Evolutionary conservation across 2,797 vertebrate genomes (phyloP).

Genomic region (Benthosema pterotum): DNA sequence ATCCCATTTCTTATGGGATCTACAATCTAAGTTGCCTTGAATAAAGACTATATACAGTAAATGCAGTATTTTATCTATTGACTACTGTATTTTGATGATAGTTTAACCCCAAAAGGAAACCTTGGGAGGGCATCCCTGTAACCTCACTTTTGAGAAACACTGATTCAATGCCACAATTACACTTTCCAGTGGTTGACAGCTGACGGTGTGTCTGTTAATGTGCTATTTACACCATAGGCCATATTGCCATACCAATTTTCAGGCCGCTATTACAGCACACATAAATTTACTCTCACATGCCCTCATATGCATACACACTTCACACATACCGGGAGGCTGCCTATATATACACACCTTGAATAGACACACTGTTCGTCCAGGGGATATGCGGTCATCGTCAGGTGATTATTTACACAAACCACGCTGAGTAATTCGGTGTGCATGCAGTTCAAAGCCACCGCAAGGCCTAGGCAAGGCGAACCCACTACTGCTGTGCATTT

Average conservation of each 20-base stretch:
- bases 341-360: too few species aligned
- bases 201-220: slow-evolving; percentile 42
- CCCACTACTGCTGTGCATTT: slow-evolving; percentile 33
- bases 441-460: slow-evolving; percentile 44
- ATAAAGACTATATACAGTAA: too few species aligned
- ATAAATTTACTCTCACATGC: neutral
- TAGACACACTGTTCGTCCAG: slow-evolving; percentile 23
- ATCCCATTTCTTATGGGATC: too few species aligned
- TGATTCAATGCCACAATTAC: slow-evolving; percentile 26
- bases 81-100: too few species aligned
- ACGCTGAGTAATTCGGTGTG: slow-evolving; percentile 33
- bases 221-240: slow-evolving; percentile 25
- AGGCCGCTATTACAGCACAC: neutral
- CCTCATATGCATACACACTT: slow-evolving; percentile 1
- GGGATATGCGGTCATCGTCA: neutral
- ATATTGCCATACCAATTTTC: slow-evolving; percentile 2
- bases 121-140: too few species aligned
- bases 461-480: slow-evolving; percentile 23
- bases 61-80: too few species aligned
- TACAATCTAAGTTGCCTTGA: too few species aligned
- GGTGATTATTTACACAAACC: slow-evolving; percentile 38
- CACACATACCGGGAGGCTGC: neutral
- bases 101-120: too few species aligned
- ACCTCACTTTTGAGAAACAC: too few species aligned
- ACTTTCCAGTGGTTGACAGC: slow-evolving; percentile 43